Evolutionary conservation across 2,888 invertebrate genomes (phyloP), one percentile per base, ranked within the genome.

Genomic region (Luperina testacea): DNA sequence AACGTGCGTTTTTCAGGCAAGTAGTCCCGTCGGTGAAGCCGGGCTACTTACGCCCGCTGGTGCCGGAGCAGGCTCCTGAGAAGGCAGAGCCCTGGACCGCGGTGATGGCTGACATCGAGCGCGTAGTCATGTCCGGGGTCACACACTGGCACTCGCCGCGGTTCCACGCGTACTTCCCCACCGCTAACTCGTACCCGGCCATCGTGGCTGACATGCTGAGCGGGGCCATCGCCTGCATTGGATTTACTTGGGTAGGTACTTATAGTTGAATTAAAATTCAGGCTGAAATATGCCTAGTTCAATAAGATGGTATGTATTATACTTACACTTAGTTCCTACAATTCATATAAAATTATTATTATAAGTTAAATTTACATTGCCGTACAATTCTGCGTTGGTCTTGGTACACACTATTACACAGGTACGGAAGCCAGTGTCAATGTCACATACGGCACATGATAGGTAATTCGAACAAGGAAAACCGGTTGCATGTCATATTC

Each of bases 131-230:
- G 99, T 99, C 99, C 0, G 99, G 99, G 71, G 99, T 99, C 77
- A 99, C 99, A 0, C 99, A 99, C 93, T 99, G 99, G 99, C 99
- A 99, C 94, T 99, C 99, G 76, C 99, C 99, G 13, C 97, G 98
- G 92, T 99, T 99, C 96, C 99, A 99, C 95, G 99, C 99, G 9
- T 99, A 99, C 96, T 99, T 99, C 95, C 99, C 99, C 32, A 99
- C 99, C 0, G 99, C 98, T 48, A 99, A 99, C 95, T 99, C 99
- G 0, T 99, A 99, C 95, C 98, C 99, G 0, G 98, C 99, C 17
- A 99, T 99, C 89, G 98, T 99, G 17, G 99, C 99, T 8, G 99
- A 99, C 92, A 99, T 99, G 98, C 96, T 99, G 61, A 99, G 99
- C 91, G 99, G 98, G 65, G 99, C 99, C 45, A 99, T 99, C 88